These are phyloP conservation scores for Drosophila simulans DNA, from an alignment of 1,140 invertebrate genomes.

Conservation along the genomic window DNA sequence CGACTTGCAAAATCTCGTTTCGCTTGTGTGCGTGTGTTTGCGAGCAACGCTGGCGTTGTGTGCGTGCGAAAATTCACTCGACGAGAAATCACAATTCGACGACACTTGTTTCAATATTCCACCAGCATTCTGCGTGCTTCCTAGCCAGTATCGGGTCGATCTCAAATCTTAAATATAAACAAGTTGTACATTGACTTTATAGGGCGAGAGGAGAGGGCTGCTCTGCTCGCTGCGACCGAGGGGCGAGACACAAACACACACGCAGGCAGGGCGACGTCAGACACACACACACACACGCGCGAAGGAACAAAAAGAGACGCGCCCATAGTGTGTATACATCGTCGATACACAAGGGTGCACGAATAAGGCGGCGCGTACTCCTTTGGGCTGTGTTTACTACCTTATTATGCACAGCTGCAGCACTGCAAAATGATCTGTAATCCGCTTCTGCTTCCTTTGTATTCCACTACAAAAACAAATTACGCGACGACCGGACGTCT, in stretches of 20 bases:
- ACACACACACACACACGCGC: slow-evolving; percentile 9
- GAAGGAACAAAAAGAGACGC: slow-evolving; percentile 54
- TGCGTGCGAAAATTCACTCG: slow-evolving; percentile 45
- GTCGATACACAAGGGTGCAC: slow-evolving; percentile 7
- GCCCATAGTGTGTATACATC: slow-evolving; percentile 41
- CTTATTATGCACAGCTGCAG: slow-evolving; percentile 1
- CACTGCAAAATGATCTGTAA: slow-evolving; percentile 5
- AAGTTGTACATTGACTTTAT: slow-evolving; percentile 6
- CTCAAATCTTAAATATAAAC: slow-evolving; percentile 37
- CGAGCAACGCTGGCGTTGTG: slow-evolving; percentile 25
- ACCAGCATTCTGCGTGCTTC: slow-evolving; percentile 27
- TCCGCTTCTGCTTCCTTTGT: slow-evolving; percentile 22
- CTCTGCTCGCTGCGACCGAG: slow-evolving; percentile 10
- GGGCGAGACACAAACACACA: slow-evolving; percentile 39
- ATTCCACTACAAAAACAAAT: slow-evolving; percentile 50
- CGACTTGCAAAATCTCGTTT: slow-evolving; percentile 73
- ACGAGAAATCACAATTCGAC: slow-evolving; percentile 54
- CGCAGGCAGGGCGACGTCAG: slow-evolving; percentile 16
- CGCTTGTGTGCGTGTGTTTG: slow-evolving; percentile 18
- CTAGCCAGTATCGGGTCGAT: slow-evolving; percentile 20
- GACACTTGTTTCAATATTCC: slow-evolving; percentile 68
- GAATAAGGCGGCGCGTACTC: not conserved
- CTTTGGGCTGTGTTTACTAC: not conserved
- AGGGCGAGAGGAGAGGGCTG: no score
- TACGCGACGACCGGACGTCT: slow-evolving; percentile 19